Evolutionary conservation across 2,797 vertebrate species (phyloP).

Genomic region (Huso huso): DNA sequence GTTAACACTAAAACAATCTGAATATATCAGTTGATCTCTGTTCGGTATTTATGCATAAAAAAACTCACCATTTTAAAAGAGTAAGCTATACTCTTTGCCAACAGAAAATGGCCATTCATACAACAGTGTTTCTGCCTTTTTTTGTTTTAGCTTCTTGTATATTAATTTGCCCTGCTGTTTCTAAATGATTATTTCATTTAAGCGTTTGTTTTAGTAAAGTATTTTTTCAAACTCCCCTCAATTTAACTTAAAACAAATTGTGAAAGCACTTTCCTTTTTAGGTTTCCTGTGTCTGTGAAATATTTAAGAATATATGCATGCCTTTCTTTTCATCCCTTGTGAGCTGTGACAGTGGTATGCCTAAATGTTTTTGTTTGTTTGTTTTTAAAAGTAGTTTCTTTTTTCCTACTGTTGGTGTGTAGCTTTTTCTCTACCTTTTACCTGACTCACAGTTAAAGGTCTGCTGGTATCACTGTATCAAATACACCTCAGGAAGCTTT

Average conservation of each 20-base stretch:
- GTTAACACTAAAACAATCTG: conserved; percentile 73
- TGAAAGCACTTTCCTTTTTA: conserved; percentile 44
- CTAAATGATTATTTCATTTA: conserved; percentile 26
- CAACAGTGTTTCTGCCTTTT: conserved; percentile 59
- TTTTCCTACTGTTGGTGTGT: not conserved
- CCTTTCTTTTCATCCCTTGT: conserved; percentile 41
- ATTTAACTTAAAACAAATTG: conserved; percentile 13
- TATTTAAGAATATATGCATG: conserved; percentile 70
- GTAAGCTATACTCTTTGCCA: conserved; percentile 56
- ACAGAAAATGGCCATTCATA: conserved; percentile 60
- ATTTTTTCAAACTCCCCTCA: conserved; percentile 11
- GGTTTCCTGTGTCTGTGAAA: conserved; percentile 76
- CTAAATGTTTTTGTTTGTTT: conserved; percentile 35
- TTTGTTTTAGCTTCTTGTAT: conserved; percentile 53
- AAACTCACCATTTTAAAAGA: conserved; percentile 56
- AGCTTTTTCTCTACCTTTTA: conserved; percentile 13
- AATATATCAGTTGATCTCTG: conserved; percentile 59
- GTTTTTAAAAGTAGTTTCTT: conserved; percentile 19
- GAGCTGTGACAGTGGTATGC: conserved; percentile 66
- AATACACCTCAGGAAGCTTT: conserved; percentile 87
- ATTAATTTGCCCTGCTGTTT: conserved; percentile 28
- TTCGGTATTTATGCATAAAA: conserved; percentile 61
- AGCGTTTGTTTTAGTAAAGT: conserved; percentile 38
- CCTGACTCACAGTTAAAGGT: conserved; percentile 47
- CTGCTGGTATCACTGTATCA: conserved; percentile 59